phyloP scores from a whole-genome alignment of 35 echinoderm and acorn worm genomes.

The Anneissia japonica region DNA sequence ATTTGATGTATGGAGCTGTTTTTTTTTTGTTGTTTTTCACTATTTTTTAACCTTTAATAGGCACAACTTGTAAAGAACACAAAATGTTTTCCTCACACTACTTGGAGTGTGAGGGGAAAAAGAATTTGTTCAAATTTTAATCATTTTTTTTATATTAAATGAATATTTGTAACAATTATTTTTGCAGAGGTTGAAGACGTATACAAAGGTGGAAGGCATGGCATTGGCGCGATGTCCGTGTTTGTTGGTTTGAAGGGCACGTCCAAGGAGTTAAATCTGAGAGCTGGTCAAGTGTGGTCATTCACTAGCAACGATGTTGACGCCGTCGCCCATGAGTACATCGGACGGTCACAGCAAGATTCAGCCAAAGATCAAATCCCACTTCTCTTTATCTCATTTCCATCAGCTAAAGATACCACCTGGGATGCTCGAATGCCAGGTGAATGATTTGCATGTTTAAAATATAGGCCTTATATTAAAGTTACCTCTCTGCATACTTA shows the following conservation, averaged over 20 bases:
- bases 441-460: conserved; percentile 3
- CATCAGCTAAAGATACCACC: conserved; percentile 77
- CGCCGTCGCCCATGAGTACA: conserved; percentile 31
- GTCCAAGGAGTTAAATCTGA: conserved; percentile 54
- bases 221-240: conserved; percentile 53
- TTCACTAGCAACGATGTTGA: conserved; percentile 47
- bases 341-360: conserved; percentile 29
- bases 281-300: conserved; percentile 52
- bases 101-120: no score
- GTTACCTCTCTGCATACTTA: no score
- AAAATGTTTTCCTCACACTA: no score
- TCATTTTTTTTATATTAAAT: no score
- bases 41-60: no score
- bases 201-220: conserved; percentile 56
- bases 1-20: no score
- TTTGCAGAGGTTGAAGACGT: not conserved
- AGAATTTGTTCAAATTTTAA: no score
- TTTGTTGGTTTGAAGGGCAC: conserved; percentile 79
- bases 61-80: no score
- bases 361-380: conserved; percentile 38
- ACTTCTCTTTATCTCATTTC: conserved; percentile 84
- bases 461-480: no score
- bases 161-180: no score
- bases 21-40: no score
- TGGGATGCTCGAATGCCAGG: conserved; percentile 71